These are phyloP conservation scores for Tetramorium parvispinum DNA, from an alignment of 1,140 invertebrate species.

Conservation along the genomic window DNA sequence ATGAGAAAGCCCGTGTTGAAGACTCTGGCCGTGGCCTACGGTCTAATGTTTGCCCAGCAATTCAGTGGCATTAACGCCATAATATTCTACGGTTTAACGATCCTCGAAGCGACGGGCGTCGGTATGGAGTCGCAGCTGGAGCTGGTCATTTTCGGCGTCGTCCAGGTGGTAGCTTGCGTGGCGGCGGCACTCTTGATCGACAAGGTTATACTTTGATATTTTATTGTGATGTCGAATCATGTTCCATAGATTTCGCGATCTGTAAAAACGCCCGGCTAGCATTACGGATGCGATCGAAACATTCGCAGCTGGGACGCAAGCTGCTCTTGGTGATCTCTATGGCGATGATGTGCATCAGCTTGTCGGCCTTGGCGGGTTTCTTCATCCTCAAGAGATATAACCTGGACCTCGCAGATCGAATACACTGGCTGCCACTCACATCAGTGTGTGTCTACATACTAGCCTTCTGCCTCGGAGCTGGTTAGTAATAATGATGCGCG, in stretches of 20 bases:
- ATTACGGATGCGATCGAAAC: constrained; percentile 37
- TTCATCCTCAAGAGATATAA: constrained; percentile 86
- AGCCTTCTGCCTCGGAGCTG: constrained; percentile 87
- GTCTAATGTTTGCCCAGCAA: constrained; percentile 88
- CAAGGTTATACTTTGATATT: constrained; percentile 78
- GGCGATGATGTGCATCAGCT: constrained; percentile 88
- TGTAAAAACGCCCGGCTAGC: constrained; percentile 10
- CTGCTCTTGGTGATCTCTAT: constrained; percentile 90
- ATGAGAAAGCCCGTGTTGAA: constrained; percentile 66
- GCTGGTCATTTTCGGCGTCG: constrained; percentile 89
- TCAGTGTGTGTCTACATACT: constrained; percentile 86
- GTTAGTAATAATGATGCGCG: constrained; percentile 63
- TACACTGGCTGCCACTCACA: constrained; percentile 86
- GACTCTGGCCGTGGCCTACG: constrained; percentile 70
- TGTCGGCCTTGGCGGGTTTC: constrained; percentile 88
- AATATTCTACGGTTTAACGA: constrained; percentile 90
- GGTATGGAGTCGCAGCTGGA: constrained; percentile 77
- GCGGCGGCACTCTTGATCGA: constrained; percentile 89
- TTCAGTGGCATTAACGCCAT: constrained; percentile 94
- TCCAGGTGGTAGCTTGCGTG: constrained; percentile 90
- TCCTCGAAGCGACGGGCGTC: constrained; percentile 86
- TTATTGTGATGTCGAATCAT: constrained; percentile 20
- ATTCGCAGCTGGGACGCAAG: constrained; percentile 87
- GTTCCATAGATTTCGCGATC: constrained; percentile 25
- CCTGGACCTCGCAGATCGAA: constrained; percentile 52